Base-by-base conservation (phyloP, 2,797 vertebrate species). In the Hirundo rustica region DNA sequence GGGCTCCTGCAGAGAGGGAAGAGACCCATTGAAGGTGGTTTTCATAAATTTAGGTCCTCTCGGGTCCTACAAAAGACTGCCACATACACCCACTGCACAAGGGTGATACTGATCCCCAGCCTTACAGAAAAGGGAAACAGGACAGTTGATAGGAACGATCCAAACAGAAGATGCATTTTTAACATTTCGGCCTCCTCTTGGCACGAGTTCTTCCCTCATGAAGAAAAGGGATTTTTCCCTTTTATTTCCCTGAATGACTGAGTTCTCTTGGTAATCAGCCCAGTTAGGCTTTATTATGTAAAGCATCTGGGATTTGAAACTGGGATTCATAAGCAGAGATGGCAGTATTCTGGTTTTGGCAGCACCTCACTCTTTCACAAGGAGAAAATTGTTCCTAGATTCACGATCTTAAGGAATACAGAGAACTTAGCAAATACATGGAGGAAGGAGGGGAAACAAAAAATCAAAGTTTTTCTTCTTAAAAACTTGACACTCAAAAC, bases 271-370 rank as follows among this genome's bases (percentile, higher is more conserved):
- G 95, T 92, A 88, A 93, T 96, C 85, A 93, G 96, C 95, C 96
- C 95, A 93, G 95, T 86, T 93, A 66, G 95, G 91, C 95, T 96
- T 97, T 96, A 96, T 96, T 96, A 97, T 96, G 96, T 95, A 97
- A 97, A 96, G 91, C 89, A 96, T 96, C 89, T 91, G 60, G 95
- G 93, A 94, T 97, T 96, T 96, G 87, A 97, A 96, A 97, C 95
- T 94, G 70, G 87, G 93, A 96, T 96, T 97, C 96, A 97, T 97
- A 97, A 96, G 95, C 92, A 92, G 95, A 95, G 85, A 96, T 96
- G 95, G 93, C 95, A 96, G 92, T 78, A 94, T 94, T 96, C 95
- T 86, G 47, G 5, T 88, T 96, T 77, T 96, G 93, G 96, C 96
- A 96, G 91, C 73, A 95, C 73, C 85, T 84, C 95, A 36, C 40